Evolutionary conservation across 2,113 vertebrate species (phyloP).

Genomic region (Coptodon bakossiorum): DNA sequence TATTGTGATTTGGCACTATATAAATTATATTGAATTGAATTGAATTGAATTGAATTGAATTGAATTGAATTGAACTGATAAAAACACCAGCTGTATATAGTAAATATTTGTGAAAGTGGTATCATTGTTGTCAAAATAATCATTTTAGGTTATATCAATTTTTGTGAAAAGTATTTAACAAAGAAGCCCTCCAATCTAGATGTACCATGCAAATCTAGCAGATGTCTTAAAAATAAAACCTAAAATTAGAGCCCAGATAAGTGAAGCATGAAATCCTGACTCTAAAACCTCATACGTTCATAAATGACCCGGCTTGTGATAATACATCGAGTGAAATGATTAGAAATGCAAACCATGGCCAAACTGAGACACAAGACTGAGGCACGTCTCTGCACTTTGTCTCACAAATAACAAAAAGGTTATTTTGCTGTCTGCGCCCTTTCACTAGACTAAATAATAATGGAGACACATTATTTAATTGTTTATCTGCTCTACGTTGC

Average conservation of each 20-base stretch:
- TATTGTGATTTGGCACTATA: background rate
- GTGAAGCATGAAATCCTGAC: background rate
- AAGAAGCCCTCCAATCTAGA: background rate
- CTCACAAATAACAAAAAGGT: background rate
- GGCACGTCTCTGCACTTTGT: background rate
- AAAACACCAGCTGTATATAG: rapidly evolving
- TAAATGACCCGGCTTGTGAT: background rate
- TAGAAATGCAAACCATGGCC: background rate
- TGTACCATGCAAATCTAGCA: background rate
- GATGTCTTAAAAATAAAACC: background rate
- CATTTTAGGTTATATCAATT: background rate
- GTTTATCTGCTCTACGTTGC: slow-evolving; percentile 17
- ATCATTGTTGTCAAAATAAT: background rate
- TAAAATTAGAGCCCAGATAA: rapidly evolving
- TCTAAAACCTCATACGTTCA: background rate
- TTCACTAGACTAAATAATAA: slow-evolving; percentile 11
- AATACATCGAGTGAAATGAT: background rate
- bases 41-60: no score
- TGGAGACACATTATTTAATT: slow-evolving; percentile 30
- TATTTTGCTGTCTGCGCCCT: background rate
- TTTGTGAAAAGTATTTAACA: background rate
- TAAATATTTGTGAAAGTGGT: background rate
- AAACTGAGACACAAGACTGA: rapidly evolving
- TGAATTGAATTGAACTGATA: background rate
- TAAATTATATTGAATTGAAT: background rate